Conservation (phyloP, 2,797 vertebrate genomes). For the Chaunax sp. region DNA sequence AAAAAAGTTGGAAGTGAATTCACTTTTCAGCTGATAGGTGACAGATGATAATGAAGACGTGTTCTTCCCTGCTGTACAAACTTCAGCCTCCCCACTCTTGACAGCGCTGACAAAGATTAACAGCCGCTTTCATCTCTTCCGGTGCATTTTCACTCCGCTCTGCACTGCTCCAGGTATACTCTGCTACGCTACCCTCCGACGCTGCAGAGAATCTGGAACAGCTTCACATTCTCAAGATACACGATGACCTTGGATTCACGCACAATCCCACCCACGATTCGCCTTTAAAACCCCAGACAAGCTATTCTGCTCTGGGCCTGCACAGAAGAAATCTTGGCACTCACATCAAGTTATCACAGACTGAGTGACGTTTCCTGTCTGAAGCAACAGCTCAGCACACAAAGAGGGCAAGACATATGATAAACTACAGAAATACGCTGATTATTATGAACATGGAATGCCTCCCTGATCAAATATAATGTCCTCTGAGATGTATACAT, state of each 20-base stretch:
- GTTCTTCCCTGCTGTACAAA: constrained; percentile 56
- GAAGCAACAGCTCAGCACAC: constrained; percentile 8
- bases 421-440: constrained; percentile 17
- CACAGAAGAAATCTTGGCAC: constrained; percentile 34
- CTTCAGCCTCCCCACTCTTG: constrained; percentile 60
- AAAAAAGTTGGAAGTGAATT: constrained; percentile 59
- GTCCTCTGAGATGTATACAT: constrained; percentile 29
- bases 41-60: constrained; percentile 81
- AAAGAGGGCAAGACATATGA: constrained; percentile 32
- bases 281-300: constrained; percentile 50
- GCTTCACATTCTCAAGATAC: constrained; percentile 62
- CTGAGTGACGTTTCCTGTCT: constrained; percentile 54
- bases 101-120: constrained; percentile 84
- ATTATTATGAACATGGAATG: constrained; percentile 16
- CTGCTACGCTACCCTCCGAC: constrained; percentile 59
- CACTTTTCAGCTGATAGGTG: constrained; percentile 73
- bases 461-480: constrained; percentile 35
- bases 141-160: constrained; percentile 63
- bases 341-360: constrained; percentile 34
- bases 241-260: constrained; percentile 74
- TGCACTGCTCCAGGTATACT: constrained; percentile 73
- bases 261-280: constrained; percentile 67
- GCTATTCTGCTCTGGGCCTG: constrained; percentile 41
- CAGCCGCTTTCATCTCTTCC: constrained; percentile 82
- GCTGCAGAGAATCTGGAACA: constrained; percentile 70